phyloP scores from a whole-genome alignment of 2,113 vertebrate species.

The Phycodurus eques region DNA sequence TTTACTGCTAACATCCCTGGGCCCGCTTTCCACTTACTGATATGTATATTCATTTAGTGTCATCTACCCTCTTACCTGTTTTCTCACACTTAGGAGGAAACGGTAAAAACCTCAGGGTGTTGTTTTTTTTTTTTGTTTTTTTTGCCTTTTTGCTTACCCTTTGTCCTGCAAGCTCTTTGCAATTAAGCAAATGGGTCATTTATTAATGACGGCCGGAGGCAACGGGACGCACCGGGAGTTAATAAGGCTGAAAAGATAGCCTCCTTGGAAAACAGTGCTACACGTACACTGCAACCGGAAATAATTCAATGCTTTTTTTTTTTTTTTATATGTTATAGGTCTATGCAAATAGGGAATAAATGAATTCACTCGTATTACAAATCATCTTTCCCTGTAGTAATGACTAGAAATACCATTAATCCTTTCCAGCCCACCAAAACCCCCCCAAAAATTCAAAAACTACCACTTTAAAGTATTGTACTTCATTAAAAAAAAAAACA shows the following conservation, averaged over 20 bases:
- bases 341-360: background rate
- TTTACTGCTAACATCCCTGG: conserved; percentile 9
- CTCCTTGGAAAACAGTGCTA: conserved; percentile 31
- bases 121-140: conserved; percentile 16
- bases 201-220: conserved; percentile 61
- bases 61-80: conserved; percentile 20
- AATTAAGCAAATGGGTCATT: conserved; percentile 74
- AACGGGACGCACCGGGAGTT: conserved; percentile 57
- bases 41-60: conserved; percentile 6
- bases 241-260: conserved; percentile 64
- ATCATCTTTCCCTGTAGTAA: background rate
- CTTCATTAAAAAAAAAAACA: no score
- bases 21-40: background rate
- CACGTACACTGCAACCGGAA: conserved; percentile 10
- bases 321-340: background rate
- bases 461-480: no score
- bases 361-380: background rate
- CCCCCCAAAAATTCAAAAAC: background rate
- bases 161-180: conserved; percentile 50
- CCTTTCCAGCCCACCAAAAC: background rate
- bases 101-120: conserved; percentile 20
- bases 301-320: background rate
- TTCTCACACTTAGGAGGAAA: conserved; percentile 12
- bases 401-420: background rate
- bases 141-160: conserved; percentile 8